phyloP scores from a whole-genome alignment of 2,888 invertebrate species.

The Tiphia femorata region DNA sequence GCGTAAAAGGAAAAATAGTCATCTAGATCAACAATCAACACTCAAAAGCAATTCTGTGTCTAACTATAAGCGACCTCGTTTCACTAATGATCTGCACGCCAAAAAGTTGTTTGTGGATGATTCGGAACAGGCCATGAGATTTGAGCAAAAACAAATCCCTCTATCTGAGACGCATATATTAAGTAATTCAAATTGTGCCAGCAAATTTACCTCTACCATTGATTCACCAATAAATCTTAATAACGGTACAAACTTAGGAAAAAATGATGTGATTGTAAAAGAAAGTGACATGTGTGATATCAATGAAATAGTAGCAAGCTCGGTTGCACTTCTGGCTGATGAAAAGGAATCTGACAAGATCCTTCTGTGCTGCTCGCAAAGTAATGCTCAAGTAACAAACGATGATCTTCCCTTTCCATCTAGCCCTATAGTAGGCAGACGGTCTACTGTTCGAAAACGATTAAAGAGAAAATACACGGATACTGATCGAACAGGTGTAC shows the following conservation, averaged over 20 bases:
- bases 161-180: no score
- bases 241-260: background rate
- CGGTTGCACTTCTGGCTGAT: constrained; percentile 62
- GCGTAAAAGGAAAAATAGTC: constrained; percentile 26
- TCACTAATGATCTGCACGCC: constrained; percentile 45
- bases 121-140: background rate
- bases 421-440: constrained; percentile 47
- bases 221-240: no score
- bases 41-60: background rate
- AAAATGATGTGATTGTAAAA: background rate
- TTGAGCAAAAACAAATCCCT: background rate
- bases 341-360: constrained; percentile 42
- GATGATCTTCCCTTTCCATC: constrained; percentile 17
- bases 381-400: constrained; percentile 31
- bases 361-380: constrained; percentile 9
- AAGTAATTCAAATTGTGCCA: no score
- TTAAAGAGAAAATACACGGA: constrained; percentile 33
- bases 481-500: constrained; percentile 42
- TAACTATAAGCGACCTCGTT: constrained; percentile 49
- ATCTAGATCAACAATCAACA: constrained; percentile 34
- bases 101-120: constrained; percentile 46
- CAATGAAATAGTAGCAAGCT: constrained; percentile 62
- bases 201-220: no score
- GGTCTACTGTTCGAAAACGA: constrained; percentile 34
- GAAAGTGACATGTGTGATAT: constrained; percentile 1